Evolutionary conservation across 2,113 vertebrate species (phyloP).

Genomic region (Neopipo cinnamomea): DNA sequence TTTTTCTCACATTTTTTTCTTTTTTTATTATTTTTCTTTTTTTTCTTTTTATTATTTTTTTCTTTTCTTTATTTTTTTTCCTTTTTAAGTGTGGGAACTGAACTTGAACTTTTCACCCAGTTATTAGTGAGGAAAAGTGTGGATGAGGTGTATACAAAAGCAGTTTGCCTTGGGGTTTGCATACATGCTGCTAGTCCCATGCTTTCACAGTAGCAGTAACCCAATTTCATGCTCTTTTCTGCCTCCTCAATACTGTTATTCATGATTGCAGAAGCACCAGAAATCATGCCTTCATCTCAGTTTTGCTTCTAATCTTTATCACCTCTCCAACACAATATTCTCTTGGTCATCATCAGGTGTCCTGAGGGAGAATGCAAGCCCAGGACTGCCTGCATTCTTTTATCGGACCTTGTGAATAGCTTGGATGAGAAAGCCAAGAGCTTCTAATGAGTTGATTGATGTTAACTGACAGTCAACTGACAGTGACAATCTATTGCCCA

Average conservation of each 20-base stretch:
- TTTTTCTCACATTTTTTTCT: background rate
- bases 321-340: background rate
- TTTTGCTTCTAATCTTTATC: background rate
- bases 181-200: too few relatives aligned
- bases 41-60: background rate
- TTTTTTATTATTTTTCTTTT: background rate
- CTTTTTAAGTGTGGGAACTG: background rate
- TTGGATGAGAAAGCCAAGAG: background rate
- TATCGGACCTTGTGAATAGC: background rate
- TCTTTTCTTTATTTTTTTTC: background rate
- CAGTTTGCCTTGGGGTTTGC: background rate
- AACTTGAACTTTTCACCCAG: background rate
- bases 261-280: background rate
- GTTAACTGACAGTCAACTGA: background rate
- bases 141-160: background rate
- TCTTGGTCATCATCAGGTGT: accelerated
- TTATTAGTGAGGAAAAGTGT: background rate
- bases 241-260: background rate
- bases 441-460: background rate
- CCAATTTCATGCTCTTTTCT: background rate
- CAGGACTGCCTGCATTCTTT: background rate
- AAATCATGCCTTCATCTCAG: background rate
- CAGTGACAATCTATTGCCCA: background rate
- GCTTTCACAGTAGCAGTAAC: background rate
- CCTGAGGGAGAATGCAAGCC: background rate